Base-by-base conservation (phyloP, 1,140 invertebrate genomes). In the Aphis craccivora region DNA sequence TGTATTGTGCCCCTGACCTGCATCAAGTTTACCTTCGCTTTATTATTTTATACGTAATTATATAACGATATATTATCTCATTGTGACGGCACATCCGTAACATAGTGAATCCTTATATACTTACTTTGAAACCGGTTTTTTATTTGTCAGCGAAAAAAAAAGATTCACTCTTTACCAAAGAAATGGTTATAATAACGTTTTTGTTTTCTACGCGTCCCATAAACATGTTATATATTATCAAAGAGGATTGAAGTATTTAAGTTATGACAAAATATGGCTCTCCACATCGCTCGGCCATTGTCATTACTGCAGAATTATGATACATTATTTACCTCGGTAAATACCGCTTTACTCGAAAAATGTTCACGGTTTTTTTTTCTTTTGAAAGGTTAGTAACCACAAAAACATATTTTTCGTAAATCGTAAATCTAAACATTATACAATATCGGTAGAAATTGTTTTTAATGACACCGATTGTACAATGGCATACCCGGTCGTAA, bases 81-180 rank as follows among this genome's bases (percentile, higher is more conserved):
- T 40, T 60, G 40, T 90, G n/a, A 40, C 53, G 53, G 55, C 22
- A 90, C 89, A 90, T 90, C 53, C 89, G 89, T 90, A 67, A 40
- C 89, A 90, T 43, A 11, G 30, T 76, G 60, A n/a, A 76, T 76
- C 60, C n/a, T n/a, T n/a, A n/a, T 14, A n/a, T 67, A 67, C 60
- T 67, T 67, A 67, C 60, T 67, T n/a, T 18, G n/a, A n/a, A 76
- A 76, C 60, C 60, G 60, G 60, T 76, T 76, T 76, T 76, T 76
- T 76, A 5, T n/a, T n/a, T 14, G 30, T n/a, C 14, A 30, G 14
- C 30, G 60, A n/a, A 67, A 76, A 76, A 67, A 25, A 76, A 76
- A 76, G 60, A 76, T 76, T 76, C 60, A 30, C 30, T 76, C n/a
- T 76, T 76, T 76, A 76, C 6, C 60, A 18, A n/a, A 6, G 14